These are phyloP conservation scores for Synergus umbraculus DNA, from an alignment of 2,888 invertebrate species.

Conservation along the genomic window DNA sequence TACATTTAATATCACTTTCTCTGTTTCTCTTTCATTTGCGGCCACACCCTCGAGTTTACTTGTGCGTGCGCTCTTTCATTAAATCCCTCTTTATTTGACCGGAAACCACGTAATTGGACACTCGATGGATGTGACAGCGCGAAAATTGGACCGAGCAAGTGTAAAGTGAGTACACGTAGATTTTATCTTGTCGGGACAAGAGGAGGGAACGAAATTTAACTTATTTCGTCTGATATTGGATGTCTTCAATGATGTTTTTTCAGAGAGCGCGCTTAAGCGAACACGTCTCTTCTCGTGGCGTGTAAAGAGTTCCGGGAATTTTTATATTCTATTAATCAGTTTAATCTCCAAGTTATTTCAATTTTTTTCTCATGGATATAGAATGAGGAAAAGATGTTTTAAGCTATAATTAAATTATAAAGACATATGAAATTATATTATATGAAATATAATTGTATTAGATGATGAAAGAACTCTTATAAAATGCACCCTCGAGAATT, in stretches of 20 bases:
- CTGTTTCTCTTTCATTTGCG: constrained; percentile 41
- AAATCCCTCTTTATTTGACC: constrained; percentile 5
- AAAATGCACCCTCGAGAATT: background rate
- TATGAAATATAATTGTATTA: no score
- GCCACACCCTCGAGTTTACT: background rate
- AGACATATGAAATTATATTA: no score
- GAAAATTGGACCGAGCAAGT: constrained; percentile 25
- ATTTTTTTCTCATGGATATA: no score
- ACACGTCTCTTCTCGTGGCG: background rate
- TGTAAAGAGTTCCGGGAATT: background rate
- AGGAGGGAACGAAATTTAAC: constrained; percentile 6
- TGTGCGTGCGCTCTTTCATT: constrained; percentile 5
- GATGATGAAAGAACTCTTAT: background rate
- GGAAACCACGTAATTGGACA: constrained; percentile 26
- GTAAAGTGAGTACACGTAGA: constrained; percentile 19
- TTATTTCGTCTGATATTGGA: constrained; percentile 4
- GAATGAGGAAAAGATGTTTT: no score
- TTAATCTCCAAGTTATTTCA: no score
- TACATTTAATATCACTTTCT: constrained; percentile 40
- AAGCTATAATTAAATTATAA: no score
- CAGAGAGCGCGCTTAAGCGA: background rate
- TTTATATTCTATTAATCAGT: background rate
- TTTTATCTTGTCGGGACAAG: constrained; percentile 7
- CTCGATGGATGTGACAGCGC: constrained; percentile 22
- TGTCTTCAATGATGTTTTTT: background rate